A percentile compares a stretch with the other conserved stretches of the same genome.
phyloP scores from a whole-genome alignment of 92 coral and sea anemone species.

The Anthopleura xanthogrammica region DNA sequence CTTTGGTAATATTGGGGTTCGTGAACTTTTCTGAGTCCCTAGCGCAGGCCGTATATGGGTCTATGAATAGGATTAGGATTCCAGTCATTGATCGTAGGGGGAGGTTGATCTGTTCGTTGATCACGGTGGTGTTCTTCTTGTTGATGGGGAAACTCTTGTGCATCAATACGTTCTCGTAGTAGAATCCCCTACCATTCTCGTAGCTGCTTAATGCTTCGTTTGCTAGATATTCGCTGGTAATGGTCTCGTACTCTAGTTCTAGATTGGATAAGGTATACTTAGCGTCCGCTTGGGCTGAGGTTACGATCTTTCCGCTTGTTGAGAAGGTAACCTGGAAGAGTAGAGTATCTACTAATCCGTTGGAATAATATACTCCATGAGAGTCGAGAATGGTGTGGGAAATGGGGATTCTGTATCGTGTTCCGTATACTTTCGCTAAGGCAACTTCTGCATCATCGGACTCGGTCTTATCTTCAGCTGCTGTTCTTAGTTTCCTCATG shows the following conservation, averaged over 20 bases:
- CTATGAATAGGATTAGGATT: background rate
- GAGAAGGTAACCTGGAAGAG: too few species aligned
- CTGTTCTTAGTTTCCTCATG: constrained; percentile 31
- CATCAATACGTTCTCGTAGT: background rate
- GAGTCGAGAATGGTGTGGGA: too few species aligned
- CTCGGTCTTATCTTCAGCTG: constrained; percentile 28
- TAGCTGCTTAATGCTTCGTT: background rate
- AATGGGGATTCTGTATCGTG: too few species aligned
- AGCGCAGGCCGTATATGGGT: background rate
- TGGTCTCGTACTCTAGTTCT: background rate
- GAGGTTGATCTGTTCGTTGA: constrained; percentile 5
- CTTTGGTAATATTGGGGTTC: too few species aligned
- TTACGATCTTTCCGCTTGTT: too few species aligned
- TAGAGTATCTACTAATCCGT: too few species aligned
- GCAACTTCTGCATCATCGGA: constrained; percentile 19
- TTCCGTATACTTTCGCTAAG: background rate
- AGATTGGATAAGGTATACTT: background rate
- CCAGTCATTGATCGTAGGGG: background rate
- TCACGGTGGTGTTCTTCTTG: background rate
- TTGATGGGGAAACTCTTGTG: background rate
- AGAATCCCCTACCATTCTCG: background rate
- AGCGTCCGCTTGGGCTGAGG: too few species aligned
- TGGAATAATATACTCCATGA: too few species aligned
- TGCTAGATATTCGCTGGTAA: background rate
- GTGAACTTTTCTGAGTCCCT: too few species aligned